Evolutionary conservation across 1,140 invertebrate species (phyloP).

Genomic region (Cydia fagiglandana): DNA sequence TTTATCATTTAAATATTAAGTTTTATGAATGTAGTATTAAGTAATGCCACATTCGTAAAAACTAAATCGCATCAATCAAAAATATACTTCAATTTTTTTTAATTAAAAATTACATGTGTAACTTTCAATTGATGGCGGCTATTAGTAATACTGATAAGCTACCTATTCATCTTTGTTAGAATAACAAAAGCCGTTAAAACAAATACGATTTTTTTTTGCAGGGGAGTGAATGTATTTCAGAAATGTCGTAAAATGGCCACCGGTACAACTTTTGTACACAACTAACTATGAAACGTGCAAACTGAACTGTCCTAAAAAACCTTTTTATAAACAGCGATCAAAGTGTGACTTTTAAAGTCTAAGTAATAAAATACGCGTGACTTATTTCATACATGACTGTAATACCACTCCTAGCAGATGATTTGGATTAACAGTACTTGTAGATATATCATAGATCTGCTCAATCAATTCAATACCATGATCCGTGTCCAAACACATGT

Average conservation of each 20-base stretch:
- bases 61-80: too few species aligned
- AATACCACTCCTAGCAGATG: neutral
- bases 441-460: neutral
- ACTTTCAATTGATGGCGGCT: too few species aligned
- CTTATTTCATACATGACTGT: neutral
- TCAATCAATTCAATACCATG: conserved; percentile 2
- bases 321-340: too few species aligned
- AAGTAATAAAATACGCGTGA: neutral
- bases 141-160: too few species aligned
- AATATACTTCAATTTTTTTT: neutral
- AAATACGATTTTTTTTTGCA: too few species aligned
- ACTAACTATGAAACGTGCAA: too few species aligned
- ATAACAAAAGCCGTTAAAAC: too few species aligned
- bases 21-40: neutral
- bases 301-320: too few species aligned
- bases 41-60: neutral
- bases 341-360: too few species aligned
- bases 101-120: neutral
- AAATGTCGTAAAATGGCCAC: too few species aligned
- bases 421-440: neutral
- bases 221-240: too few species aligned
- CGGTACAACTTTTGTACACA: too few species aligned
- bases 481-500: conserved; percentile 10
- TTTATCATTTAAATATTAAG: neutral
- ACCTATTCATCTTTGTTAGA: neutral